Evolutionary conservation across 2,888 invertebrate genomes (phyloP).

Genomic region (Phanerotoma sp.): DNA sequence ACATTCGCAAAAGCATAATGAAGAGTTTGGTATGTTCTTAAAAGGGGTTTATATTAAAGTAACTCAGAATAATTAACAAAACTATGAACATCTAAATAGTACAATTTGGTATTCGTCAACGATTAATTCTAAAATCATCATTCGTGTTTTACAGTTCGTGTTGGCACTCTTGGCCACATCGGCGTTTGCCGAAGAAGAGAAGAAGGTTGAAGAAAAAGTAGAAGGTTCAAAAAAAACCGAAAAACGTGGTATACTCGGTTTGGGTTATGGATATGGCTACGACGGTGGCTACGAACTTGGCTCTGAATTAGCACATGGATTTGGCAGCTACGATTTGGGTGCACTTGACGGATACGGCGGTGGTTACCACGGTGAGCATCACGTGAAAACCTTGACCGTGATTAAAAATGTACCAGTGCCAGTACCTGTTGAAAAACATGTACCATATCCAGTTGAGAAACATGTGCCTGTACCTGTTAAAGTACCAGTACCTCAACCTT

Average conservation of each 20-base stretch:
- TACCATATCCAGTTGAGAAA: conserved; percentile 69
- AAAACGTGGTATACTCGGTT: conserved; percentile 76
- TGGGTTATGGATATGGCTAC: conserved; percentile 81
- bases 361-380: conserved; percentile 60
- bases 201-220: conserved; percentile 59
- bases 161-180: conserved; percentile 72
- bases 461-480: conserved; percentile 64
- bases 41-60: too few relatives aligned
- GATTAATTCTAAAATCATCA: too few relatives aligned
- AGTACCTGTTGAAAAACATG: conserved; percentile 51
- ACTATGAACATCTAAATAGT: too few relatives aligned
- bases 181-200: conserved; percentile 65
- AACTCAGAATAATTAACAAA: too few relatives aligned
- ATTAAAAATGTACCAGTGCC: conserved; percentile 64
- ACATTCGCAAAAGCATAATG: conserved; percentile 56
- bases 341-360: conserved; percentile 50
- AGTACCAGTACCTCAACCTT: conserved; percentile 68
- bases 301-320: conserved; percentile 54
- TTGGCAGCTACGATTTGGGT: conserved; percentile 56
- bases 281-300: conserved; percentile 76
- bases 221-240: conserved; percentile 67
- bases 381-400: conserved; percentile 67
- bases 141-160: conserved; percentile 65
- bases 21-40: conserved; percentile 54
- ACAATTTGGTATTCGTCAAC: too few relatives aligned